Percentiles rank a stretch among this genome's conserved stretches.
Conservation (phyloP, 2,113 vertebrate species). For the Meriones unguiculatus region DNA sequence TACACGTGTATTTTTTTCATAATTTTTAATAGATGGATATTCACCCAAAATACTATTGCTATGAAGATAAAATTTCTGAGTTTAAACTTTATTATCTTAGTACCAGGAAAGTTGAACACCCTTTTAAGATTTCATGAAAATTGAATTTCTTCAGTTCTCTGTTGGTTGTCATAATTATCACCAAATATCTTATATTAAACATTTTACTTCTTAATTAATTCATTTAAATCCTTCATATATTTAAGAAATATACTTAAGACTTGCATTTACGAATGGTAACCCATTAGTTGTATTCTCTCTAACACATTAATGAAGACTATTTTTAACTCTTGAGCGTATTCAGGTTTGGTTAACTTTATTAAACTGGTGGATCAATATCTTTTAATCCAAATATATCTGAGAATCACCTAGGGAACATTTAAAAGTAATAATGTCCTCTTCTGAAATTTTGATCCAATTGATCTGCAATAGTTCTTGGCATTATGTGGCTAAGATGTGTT, state of each 20-base stretch:
- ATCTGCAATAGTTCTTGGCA: neutral
- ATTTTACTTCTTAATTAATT: neutral
- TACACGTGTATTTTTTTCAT: neutral
- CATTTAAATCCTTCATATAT: neutral
- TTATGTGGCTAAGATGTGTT: neutral
- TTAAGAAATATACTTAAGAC: neutral
- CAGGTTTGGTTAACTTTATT: neutral
- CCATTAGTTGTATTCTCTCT: neutral
- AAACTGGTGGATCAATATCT: neutral
- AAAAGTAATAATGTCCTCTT: conserved; percentile 16
- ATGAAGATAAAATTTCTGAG: neutral
- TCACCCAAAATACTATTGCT: neutral
- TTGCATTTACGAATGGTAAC: neutral
- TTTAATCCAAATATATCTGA: neutral
- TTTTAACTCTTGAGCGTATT: neutral
- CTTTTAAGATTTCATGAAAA: neutral
- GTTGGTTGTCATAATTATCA: neutral
- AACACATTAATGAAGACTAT: neutral
- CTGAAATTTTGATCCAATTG: conserved; percentile 32
- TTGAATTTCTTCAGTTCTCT: neutral
- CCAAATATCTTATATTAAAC: neutral
- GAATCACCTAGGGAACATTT: conserved; percentile 13
- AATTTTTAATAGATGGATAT: neutral
- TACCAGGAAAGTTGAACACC: neutral
- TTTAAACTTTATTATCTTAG: conserved; percentile 10